Evolutionary conservation across 2,113 vertebrate genomes (phyloP), one percentile per base, ranked within the genome.

Genomic region (Aleadryas rufinucha): DNA sequence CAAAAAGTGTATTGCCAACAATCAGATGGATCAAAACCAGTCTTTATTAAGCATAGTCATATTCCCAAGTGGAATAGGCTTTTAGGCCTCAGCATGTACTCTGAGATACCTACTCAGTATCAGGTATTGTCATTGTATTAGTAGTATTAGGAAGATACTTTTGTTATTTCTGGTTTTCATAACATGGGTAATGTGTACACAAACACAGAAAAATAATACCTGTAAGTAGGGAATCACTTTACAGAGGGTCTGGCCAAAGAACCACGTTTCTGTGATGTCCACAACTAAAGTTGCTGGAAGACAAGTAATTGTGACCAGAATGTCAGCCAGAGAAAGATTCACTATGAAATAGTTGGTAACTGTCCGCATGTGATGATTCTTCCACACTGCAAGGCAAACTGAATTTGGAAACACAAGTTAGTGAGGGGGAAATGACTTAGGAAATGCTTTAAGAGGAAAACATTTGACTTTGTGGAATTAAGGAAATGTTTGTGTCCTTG

Each of bases 271-370:
- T 26, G 99, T 99, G 95, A 99, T 99, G 96, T 99, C 99, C 23
- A 99, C 99, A 44, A 99, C 98, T 13, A 99, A 97, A 18, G 99
- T 99, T 17, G 99, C 99, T 64, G 99, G 99, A 92, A 99, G 99
- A 97, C 99, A 99, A 90, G 98, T 99, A 95, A 99, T 99, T 79
- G 99, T 99, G 96, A 99, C 99, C 69, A 99, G 97, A 86, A 99
- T 98, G 22, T 99, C 99, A 45, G 99, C 99, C 76, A 99, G 97
- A 64, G 99, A 99, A 42, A 99, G 98, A 85, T 99, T 99, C 94
- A 99, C 99, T 33, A 99, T 99, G 97, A 99, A 99, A 95, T 99
- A 99, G 98, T 99, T 99, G 97, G 99, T 99, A 59, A 99, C 99
- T 3, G 99, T 99, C 95, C 98, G 97, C 99, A 99, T 99, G 97